Evolutionary conservation across 2,888 invertebrate species (phyloP).

Genomic region (Pomacea canaliculata): DNA sequence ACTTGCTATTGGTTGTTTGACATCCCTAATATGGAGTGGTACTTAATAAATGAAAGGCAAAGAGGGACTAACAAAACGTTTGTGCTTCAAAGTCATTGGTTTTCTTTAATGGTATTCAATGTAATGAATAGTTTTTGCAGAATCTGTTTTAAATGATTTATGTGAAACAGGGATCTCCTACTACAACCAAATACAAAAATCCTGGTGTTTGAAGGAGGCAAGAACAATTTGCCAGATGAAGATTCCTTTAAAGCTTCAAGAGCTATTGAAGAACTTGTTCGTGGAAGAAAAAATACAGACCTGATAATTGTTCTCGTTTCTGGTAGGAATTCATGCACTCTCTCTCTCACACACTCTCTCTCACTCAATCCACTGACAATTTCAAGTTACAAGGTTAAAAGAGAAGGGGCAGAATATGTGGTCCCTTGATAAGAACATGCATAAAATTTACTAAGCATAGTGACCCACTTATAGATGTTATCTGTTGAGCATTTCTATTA

Average conservation of each 20-base stretch:
- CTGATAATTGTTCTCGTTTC: conserved; percentile 85
- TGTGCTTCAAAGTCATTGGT: too few relatives aligned
- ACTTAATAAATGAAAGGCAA: too few relatives aligned
- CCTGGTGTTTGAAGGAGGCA: conserved; percentile 81
- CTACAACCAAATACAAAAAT: conserved; percentile 68
- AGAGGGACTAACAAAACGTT: too few relatives aligned
- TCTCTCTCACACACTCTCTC: background rate
- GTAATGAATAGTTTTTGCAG: background rate
- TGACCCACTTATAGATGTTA: too few relatives aligned
- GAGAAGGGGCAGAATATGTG: too few relatives aligned
- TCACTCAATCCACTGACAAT: too few relatives aligned
- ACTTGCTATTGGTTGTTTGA: too few relatives aligned
- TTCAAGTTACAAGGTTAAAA: too few relatives aligned
- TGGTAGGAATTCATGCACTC: conserved; percentile 52
- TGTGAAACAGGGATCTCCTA: conserved; percentile 47
- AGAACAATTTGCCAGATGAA: conserved; percentile 87
- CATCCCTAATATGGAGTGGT: too few relatives aligned
- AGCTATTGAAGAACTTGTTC: conserved; percentile 78
- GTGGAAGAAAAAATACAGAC: conserved; percentile 76
- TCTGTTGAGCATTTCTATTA: too few relatives aligned
- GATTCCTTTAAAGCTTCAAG: conserved; percentile 78
- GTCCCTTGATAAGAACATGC: too few relatives aligned
- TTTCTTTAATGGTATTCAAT: background rate
- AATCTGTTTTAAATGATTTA: background rate
- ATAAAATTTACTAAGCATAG: too few relatives aligned